Conservation (phyloP, 2,113 vertebrate genomes). For the Semicossyphus pulcher region DNA sequence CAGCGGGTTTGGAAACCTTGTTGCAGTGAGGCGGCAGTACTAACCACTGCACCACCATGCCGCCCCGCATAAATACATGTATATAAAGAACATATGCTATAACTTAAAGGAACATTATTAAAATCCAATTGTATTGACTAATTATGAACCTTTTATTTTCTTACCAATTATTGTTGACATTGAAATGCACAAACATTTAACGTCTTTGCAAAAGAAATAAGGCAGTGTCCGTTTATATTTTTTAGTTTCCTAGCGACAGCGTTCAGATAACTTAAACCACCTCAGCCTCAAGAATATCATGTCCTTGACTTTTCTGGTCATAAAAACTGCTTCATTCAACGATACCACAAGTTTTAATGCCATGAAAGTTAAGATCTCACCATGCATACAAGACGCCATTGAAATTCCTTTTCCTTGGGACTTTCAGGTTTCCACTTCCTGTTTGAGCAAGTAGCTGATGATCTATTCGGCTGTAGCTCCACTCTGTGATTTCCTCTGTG, state of each 20-base stretch:
- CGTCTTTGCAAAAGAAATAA: neutral
- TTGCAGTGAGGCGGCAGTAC: too few species aligned
- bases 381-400: neutral
- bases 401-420: neutral
- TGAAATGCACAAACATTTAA: neutral
- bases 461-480: constrained; percentile 9
- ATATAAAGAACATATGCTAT: too few species aligned
- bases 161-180: neutral
- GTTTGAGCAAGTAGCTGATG: constrained; percentile 16
- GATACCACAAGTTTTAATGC: too few species aligned
- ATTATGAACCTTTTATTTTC: too few species aligned
- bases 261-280: neutral
- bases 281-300: neutral
- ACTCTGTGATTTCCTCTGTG: constrained; percentile 5
- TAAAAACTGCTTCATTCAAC: neutral
- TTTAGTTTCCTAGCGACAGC: constrained; percentile 29
- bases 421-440: constrained; percentile 38
- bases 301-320: constrained; percentile 1
- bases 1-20: too few species aligned
- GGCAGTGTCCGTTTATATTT: neutral
- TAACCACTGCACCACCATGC: too few species aligned
- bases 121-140: too few species aligned
- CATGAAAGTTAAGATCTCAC: constrained; percentile 3
- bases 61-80: too few species aligned
- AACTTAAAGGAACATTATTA: too few species aligned